phyloP scores from a whole-genome alignment of 2,113 vertebrate genomes.

The Phylloscopus trochilus region DNA sequence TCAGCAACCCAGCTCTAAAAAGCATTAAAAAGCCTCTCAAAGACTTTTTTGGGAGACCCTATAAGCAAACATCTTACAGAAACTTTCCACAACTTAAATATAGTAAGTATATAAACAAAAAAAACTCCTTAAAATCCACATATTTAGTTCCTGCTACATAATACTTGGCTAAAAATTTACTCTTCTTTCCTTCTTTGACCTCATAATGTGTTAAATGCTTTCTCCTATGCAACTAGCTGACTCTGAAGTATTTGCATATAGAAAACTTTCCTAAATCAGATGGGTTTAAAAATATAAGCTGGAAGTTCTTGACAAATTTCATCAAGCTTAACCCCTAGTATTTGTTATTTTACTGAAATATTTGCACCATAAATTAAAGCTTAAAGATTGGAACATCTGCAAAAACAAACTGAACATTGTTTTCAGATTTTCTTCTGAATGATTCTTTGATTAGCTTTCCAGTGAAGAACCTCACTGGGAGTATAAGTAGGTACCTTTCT shows the following conservation, averaged over 20 bases:
- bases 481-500: constrained; percentile 1
- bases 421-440: constrained; percentile 17
- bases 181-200: neutral
- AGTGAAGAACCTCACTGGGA: neutral
- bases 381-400: constrained; percentile 18
- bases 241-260: neutral
- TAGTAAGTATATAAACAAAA: neutral
- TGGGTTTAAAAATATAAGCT: neutral
- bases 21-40: neutral
- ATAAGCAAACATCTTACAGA: neutral
- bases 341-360: constrained; percentile 16
- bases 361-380: neutral
- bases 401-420: constrained; percentile 26
- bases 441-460: constrained; percentile 21
- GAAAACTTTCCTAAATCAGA: neutral
- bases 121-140: neutral
- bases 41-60: neutral
- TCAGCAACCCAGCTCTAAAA: neutral
- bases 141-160: neutral
- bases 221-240: neutral
- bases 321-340: neutral
- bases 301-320: neutral
- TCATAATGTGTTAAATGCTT: neutral
- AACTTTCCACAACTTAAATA: neutral
- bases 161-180: neutral